Evolutionary conservation across 2,888 invertebrate species (phyloP).

Genomic region (Drosophila macrospina): DNA sequence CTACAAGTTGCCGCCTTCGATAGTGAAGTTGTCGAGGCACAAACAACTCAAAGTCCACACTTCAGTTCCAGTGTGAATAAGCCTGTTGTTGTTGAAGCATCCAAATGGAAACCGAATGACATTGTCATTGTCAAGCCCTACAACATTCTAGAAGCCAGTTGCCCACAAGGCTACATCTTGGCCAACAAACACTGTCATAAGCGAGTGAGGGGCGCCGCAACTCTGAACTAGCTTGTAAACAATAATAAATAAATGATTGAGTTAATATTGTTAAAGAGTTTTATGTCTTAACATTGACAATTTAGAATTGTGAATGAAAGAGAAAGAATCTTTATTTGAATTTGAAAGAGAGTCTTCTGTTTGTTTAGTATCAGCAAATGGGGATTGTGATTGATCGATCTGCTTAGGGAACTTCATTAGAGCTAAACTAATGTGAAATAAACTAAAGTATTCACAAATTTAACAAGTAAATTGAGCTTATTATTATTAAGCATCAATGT

Average conservation of each 20-base stretch:
- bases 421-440: no score
- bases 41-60: constrained; percentile 4
- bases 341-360: no score
- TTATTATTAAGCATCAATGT: no score
- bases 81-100: constrained; percentile 6
- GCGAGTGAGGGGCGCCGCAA: constrained; percentile 55
- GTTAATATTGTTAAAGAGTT: not conserved
- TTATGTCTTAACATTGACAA: not conserved
- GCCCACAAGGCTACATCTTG: constrained; percentile 77
- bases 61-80: constrained; percentile 1
- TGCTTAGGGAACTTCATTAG: no score
- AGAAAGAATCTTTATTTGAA: no score
- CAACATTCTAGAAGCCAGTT: constrained; percentile 76
- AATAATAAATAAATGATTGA: not conserved
- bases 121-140: constrained; percentile 70
- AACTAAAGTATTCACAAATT: no score
- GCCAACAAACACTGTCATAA: constrained; percentile 81
- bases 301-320: no score
- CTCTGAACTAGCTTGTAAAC: not conserved
- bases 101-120: constrained; percentile 26
- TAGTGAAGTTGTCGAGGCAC: constrained; percentile 70
- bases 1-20: constrained; percentile 37
- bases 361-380: no score
- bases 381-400: no score
- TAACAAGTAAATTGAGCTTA: no score